phyloP scores from a whole-genome alignment of 2,797 vertebrate genomes.

The Oophaga sylvatica region DNA sequence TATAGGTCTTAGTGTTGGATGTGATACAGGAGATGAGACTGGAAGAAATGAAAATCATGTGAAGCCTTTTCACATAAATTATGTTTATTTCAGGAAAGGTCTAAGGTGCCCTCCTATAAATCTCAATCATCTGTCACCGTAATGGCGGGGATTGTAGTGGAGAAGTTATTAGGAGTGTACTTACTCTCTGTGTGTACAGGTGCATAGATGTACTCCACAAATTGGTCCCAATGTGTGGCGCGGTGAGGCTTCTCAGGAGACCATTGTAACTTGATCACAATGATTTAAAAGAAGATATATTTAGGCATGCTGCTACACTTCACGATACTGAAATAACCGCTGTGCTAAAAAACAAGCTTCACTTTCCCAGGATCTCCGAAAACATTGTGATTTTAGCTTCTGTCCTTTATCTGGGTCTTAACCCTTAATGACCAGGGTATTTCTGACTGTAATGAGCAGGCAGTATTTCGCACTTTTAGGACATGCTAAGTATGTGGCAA shows the following conservation, averaged over 20 bases:
- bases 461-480: background rate
- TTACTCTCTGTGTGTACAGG: constrained; percentile 48
- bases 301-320: constrained; percentile 50
- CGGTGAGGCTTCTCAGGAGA: constrained; percentile 54
- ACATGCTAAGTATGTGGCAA: too few relatives aligned
- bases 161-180: constrained; percentile 22
- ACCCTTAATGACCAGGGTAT: background rate
- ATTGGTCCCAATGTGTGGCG: constrained; percentile 58
- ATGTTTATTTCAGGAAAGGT: background rate
- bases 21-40: background rate
- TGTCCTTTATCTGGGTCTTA: background rate
- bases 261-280: constrained; percentile 38
- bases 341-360: constrained; percentile 35
- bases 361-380: background rate
- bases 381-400: background rate
- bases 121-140: constrained; percentile 10
- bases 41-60: background rate
- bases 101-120: background rate
- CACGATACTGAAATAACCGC: constrained; percentile 53
- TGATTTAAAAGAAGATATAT: constrained; percentile 61
- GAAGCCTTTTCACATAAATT: background rate
- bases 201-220: constrained; percentile 49
- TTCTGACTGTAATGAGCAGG: background rate
- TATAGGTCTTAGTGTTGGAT: too few relatives aligned
- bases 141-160: constrained; percentile 15